Evolutionary conservation across 2,113 vertebrate species (phyloP), one percentile per base, ranked within the genome.

Genomic region (Neolamprologus caudopunctatus): DNA sequence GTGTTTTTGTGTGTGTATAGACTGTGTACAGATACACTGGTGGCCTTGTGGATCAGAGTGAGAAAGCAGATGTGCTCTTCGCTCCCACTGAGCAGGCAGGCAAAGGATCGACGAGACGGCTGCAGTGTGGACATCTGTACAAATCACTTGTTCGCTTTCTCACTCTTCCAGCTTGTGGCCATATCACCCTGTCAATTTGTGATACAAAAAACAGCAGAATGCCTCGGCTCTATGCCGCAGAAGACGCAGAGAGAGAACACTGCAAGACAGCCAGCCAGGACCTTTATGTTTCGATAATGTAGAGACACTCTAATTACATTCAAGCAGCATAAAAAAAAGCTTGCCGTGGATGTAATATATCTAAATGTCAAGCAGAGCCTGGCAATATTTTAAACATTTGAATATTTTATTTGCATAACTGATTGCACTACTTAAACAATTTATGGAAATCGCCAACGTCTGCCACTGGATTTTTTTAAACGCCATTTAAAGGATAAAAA

Each of bases 61-160:
- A 68, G 83, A 91, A 91, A 91, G 92, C 92, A 94, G 87, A 94
- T 87, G 88, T 90, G 80, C 51, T 86, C 53, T 79, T 83, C 11
- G 55, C 68, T 84, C 88, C 85, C 83, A 63, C 58, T 81, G 89
- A 87, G 85, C 71, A 37, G 83, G 68, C 85, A 53, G 45, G 75
- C 71, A 51, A 83, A 79, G 50, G 71, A 85, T 53, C 4, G 75
- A 81, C 79, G 79, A 50, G 75, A 78, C 5, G 21, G 40, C 79
- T 88, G 85, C 71, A 35, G 87, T 83, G 91, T 58, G 61, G 73
- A 83, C 88, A 88, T 90, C 85, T 73, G 75, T 75, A 88, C 86
- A 87, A 88, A 82, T 91, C 9, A 10, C 81, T 66, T 50, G 35
- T 81, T 71, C 45, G 2, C 35, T 50, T 63, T 68, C 73, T 82